Evolutionary conservation across 2,113 vertebrate species (phyloP).

Genomic region (Hippoglossus stenolepis): DNA sequence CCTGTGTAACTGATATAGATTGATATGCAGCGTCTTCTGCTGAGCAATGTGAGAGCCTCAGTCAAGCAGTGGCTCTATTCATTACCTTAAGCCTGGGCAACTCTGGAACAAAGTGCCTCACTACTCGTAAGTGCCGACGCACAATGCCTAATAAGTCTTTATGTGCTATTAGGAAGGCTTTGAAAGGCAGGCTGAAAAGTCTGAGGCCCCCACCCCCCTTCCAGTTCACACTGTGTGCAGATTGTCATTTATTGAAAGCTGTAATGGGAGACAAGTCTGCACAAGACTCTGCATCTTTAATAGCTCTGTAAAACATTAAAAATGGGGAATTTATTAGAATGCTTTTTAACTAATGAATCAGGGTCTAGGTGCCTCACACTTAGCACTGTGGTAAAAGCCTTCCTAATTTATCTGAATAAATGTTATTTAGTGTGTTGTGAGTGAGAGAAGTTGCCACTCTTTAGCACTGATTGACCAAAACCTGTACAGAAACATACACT

Average conservation of each 20-base stretch:
- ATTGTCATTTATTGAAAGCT: slow-evolving; percentile 84
- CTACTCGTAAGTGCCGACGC: slow-evolving; percentile 71
- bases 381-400: slow-evolving; percentile 78
- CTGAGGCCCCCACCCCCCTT: slow-evolving; percentile 36
- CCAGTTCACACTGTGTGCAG: slow-evolving; percentile 69
- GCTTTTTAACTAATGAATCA: slow-evolving; percentile 85
- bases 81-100: slow-evolving; percentile 79
- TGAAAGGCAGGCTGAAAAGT: slow-evolving; percentile 71
- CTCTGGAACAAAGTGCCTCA: slow-evolving; percentile 78
- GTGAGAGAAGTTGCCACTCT: slow-evolving; percentile 31
- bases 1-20: slow-evolving; percentile 74
- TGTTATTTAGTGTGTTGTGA: slow-evolving; percentile 37
- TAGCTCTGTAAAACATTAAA: slow-evolving; percentile 79
- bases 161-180: slow-evolving; percentile 76
- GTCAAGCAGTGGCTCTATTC: slow-evolving; percentile 72
- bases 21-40: slow-evolving; percentile 73
- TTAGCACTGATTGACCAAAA: slow-evolving; percentile 26
- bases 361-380: slow-evolving; percentile 46
- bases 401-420: slow-evolving; percentile 78
- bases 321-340: slow-evolving; percentile 81
- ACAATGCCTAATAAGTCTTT: slow-evolving; percentile 81
- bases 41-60: slow-evolving; percentile 73
- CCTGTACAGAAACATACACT: slow-evolving; percentile 5
- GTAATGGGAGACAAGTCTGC: slow-evolving; percentile 74
- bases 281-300: slow-evolving; percentile 70